Evolutionary conservation across 1,140 invertebrate species (phyloP).

Genomic region (Cephus cinctus): DNA sequence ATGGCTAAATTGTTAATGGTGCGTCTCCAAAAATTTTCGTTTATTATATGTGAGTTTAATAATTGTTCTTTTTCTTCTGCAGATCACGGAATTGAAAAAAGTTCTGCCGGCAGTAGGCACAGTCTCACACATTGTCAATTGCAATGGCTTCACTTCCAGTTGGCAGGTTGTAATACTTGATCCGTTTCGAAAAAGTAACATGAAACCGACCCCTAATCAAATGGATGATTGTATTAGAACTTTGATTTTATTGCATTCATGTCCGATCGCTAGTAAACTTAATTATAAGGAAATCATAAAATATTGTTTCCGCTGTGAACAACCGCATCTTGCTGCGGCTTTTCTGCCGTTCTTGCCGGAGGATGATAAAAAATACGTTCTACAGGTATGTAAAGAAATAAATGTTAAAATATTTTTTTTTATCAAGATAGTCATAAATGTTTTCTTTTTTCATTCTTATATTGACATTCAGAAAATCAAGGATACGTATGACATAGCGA

Average conservation of each 20-base stretch:
- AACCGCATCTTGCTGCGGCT: conserved; percentile 35
- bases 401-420: conserved; percentile 1
- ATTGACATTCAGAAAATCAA: conserved; percentile 15
- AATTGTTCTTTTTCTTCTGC: conserved; percentile 13
- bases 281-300: conserved; percentile 29
- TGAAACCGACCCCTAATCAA: conserved; percentile 22
- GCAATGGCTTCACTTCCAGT: conserved; percentile 34
- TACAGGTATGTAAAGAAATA: too few relatives aligned
- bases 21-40: conserved; percentile 2
- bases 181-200: conserved; percentile 37
- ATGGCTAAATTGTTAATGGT: conserved; percentile 38
- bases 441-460: conserved; percentile 6
- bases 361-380: conserved; percentile 21
- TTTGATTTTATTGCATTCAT: conserved; percentile 38
- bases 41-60: conserved; percentile 3
- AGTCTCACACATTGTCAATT: conserved; percentile 30
- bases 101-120: conserved; percentile 32
- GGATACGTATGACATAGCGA: conserved; percentile 3
- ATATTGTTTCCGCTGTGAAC: conserved; percentile 31
- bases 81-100: conserved; percentile 37
- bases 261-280: conserved; percentile 37
- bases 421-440: not conserved
- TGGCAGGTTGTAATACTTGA: conserved; percentile 40
- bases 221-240: conserved; percentile 32
- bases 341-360: conserved; percentile 38